Base-by-base conservation (phyloP, 2,113 vertebrate genomes). In the Alethe diademata region DNA sequence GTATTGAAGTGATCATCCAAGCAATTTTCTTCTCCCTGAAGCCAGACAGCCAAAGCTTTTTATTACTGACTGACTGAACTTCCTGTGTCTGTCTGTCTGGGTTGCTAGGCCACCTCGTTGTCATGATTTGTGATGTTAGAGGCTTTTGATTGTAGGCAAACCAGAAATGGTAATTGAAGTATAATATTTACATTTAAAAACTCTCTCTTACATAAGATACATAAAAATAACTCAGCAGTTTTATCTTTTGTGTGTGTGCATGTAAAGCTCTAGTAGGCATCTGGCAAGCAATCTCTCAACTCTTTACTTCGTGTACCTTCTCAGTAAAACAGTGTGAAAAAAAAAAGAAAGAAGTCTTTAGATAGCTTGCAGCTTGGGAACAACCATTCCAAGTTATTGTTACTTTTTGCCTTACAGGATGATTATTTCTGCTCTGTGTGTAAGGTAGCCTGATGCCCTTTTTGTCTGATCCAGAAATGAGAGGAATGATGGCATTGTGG, bases 1-100 rank as follows among this genome's bases (percentile, higher is more conserved):
- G 88, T 95, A 72, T 84, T 87, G 91, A 94, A 96, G 93, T 95
- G 92, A 95, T 93, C 88, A 87, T 94, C 88, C 94, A 93, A 93
- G 88, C 90, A 93, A 51, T 95, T 95, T 97, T 94, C 85, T 91
- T 96, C 83, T 96, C 91, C 95, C 86, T 93, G 95, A 97, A 96
- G 88, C 94, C 95, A 96, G 90, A 90, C 85, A 97, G 82, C 76
- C 92, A 76, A 88, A 92, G 94, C 95, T 96, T 97, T 95, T 96
- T 96, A 95, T 96, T 95, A 89, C 92, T 90, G 90, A 89, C 88
- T 96, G 94, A 89, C 84, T 96, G 94, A 95, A 93, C 88, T 92
- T 88, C 58, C 65, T 64, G 8, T 80, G 87, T 93, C 91, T 93
- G 91, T 94, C 94, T 97, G 89, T 92, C 81, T 88, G 29, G 87